Evolutionary conservation across 2,113 vertebrate species (phyloP), one percentile per base, ranked within the genome.

Genomic region (Dryoscopus gambensis): DNA sequence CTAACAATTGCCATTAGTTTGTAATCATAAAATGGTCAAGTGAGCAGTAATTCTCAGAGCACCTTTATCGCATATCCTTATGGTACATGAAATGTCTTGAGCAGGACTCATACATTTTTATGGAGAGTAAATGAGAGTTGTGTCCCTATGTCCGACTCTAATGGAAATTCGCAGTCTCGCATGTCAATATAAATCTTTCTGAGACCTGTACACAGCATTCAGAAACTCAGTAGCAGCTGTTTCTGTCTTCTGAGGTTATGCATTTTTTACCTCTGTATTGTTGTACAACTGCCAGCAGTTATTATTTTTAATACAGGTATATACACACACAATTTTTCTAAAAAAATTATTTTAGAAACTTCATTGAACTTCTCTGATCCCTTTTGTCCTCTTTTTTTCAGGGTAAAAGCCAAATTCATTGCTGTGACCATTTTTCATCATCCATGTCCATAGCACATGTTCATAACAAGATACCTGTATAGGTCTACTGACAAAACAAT

Each of bases 1-100:
- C 89, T 60, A 82, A 89, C 59, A 89, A 68, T 68, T 74, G 69
- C 73, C 69, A 79, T 91, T 94, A 89, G 64, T 82, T 81, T 91
- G 74, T 63, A 93, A 82, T 91, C 84, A 79, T 95, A 93, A 95
- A 96, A 93, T 94, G 81, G 84, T 95, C 91, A 96, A 93, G 76
- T 92, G 91, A 95, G n/a, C 93, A 94, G 87, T 92, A 84, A 84
- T 89, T 92, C 84, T 82, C 73, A 44, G 73, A 87, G 37, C 44
- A 93, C 53, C 4, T 3, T 92, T 96, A 81, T 70, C 8, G 1
- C 64, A 44, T 52, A 63, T 74, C 73, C 80, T 89, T 86, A 70
- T 81, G 89, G 81, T 47, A 90, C 89, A 86, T 67, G 28, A 90
- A 95, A 81, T 81, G 47, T 44, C 80, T 95, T 92, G 81, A 84